A percentile compares a stretch with the other conserved stretches of the same genome.
These are phyloP conservation scores for Pilophorus perplexus DNA, from an alignment of 2,888 invertebrate species.

Conservation along the genomic window DNA sequence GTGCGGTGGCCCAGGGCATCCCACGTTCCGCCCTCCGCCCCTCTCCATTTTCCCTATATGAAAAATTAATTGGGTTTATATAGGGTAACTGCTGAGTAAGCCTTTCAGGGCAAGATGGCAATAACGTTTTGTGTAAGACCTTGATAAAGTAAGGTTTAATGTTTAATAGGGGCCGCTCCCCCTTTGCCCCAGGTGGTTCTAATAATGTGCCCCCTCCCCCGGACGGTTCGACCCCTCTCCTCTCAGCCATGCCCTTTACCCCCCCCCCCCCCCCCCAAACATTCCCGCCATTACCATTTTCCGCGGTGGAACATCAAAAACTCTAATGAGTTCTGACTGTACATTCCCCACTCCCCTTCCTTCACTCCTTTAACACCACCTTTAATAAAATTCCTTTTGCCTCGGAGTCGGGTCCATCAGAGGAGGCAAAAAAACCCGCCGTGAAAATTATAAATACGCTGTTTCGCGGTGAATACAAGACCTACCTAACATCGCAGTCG, in stretches of 20 bases:
- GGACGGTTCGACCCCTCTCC: neutral
- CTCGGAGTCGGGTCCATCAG: neutral
- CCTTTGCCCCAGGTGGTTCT: conserved; percentile 7
- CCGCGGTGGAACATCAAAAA: conserved; percentile 25
- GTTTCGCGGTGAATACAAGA: no score
- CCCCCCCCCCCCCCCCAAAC: neutral
- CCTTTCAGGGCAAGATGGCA: conserved; percentile 39
- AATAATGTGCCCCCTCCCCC: conserved; percentile 3
- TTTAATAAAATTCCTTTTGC: conserved; percentile 22
- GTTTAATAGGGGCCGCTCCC: conserved; percentile 26
- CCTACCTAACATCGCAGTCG: no score
- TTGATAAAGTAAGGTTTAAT: conserved; percentile 40
- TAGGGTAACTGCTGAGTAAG: conserved; percentile 35
- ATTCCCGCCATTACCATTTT: neutral
- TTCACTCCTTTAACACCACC: no score
- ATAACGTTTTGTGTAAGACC: conserved; percentile 39
- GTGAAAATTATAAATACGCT: no score
- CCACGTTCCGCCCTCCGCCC: no score
- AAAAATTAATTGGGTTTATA: conserved; percentile 40
- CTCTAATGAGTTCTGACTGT: conserved; percentile 29
- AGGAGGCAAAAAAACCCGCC: neutral
- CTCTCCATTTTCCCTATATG: conserved; percentile 7
- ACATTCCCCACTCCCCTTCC: neutral
- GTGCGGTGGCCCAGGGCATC: conserved; percentile 10
- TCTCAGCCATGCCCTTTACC: conserved; percentile 8